Conservation (phyloP, 2,888 invertebrate genomes). For the Ochropleura plecta region DNA sequence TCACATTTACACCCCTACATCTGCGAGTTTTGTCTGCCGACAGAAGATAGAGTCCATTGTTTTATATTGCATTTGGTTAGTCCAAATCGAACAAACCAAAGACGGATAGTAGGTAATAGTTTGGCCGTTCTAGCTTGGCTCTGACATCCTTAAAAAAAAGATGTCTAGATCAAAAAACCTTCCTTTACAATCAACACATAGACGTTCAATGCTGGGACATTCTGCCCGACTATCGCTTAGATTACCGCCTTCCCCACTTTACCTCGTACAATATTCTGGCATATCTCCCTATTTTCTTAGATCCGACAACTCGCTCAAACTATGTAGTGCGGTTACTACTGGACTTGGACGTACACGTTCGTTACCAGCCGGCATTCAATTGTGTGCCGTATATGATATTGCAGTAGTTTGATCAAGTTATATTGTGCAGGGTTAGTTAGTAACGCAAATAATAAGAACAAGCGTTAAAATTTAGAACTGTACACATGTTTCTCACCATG, state of each 20-base stretch:
- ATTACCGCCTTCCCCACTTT: not conserved
- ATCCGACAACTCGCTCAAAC: slow-evolving; percentile 8
- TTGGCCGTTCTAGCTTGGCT: too few relatives aligned
- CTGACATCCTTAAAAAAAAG: too few relatives aligned
- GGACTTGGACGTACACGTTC: not conserved
- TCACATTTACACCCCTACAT: not conserved
- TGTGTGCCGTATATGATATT: slow-evolving; percentile 17
- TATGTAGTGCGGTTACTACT: not conserved
- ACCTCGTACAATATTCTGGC: not conserved
- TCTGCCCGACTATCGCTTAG: not conserved
- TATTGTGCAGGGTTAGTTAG: not conserved
- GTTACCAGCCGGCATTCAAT: slow-evolving; percentile 15
- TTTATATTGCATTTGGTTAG: too few relatives aligned
- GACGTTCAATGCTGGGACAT: not conserved
- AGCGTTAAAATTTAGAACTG: not conserved
- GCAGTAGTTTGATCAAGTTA: slow-evolving; percentile 8
- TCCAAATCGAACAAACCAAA: too few relatives aligned
- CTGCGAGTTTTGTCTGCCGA: not conserved
- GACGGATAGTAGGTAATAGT: too few relatives aligned
- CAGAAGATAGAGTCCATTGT: not conserved
- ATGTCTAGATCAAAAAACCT: too few relatives aligned
- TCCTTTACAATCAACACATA: too few relatives aligned
- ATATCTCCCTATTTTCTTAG: not conserved
- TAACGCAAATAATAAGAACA: slow-evolving; percentile 8
- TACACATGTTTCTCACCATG: not conserved